Conservation (phyloP, 2,888 invertebrate genomes). For the Eupithecia vulgata region DNA sequence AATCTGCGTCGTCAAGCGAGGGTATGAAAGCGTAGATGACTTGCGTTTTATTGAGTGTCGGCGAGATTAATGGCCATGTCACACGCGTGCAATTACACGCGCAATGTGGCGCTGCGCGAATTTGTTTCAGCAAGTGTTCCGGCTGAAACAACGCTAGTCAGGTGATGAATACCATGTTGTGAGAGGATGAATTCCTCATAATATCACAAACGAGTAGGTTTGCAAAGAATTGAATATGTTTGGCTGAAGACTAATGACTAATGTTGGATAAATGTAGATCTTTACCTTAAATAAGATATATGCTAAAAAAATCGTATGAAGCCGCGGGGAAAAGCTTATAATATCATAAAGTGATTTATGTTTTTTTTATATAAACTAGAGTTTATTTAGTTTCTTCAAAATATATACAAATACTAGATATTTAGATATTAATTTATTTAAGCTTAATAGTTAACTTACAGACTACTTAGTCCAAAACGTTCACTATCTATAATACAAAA, state of each 20-base stretch:
- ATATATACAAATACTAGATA: too few relatives aligned
- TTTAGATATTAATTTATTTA: too few relatives aligned
- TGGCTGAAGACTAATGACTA: neutral
- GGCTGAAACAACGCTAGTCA: slow-evolving; percentile 49
- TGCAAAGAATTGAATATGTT: neutral
- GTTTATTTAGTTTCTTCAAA: too few relatives aligned
- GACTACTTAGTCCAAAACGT: too few relatives aligned
- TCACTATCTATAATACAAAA: too few relatives aligned
- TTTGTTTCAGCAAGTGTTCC: slow-evolving; percentile 53
- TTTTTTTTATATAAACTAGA: too few relatives aligned
- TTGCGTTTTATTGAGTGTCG: slow-evolving; percentile 81
- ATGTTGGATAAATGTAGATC: neutral
- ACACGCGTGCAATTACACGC: slow-evolving; percentile 79
- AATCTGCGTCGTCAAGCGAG: slow-evolving; percentile 12
- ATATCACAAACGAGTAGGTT: neutral
- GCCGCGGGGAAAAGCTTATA: too few relatives aligned
- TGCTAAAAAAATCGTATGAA: neutral
- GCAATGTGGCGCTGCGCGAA: slow-evolving; percentile 73
- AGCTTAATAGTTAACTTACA: too few relatives aligned
- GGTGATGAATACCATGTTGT: slow-evolving; percentile 1
- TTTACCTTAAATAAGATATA: neutral
- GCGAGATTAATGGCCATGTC: slow-evolving; percentile 80
- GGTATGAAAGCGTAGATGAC: slow-evolving; percentile 59
- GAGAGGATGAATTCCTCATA: neutral
- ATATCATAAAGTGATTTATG: too few relatives aligned